Base-by-base conservation (phyloP, 2,888 invertebrate species). In the Branchellion lobata region DNA sequence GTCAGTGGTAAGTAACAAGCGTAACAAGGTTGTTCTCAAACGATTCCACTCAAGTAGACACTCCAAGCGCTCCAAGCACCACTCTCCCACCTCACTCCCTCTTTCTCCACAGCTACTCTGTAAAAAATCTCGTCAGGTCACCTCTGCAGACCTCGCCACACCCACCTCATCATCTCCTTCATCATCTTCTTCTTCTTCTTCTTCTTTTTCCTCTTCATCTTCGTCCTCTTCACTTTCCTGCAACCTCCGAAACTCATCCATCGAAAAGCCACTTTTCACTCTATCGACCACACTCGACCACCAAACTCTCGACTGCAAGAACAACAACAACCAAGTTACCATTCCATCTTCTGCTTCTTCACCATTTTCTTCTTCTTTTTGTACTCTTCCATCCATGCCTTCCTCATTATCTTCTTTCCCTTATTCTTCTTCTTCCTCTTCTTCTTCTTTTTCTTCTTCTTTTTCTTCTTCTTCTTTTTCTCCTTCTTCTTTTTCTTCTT, bases 1-100 rank as follows among this genome's bases (percentile, higher is more conserved):
- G 77, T 65, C 65, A 24, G 77, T 77, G 29, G 65, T 77, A 11
- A 33, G 65, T 33, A 33, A 33, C 24, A 34, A 77, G 8, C 65
- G 57, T 47, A 79, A 75, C 73, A 79, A 79, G 34, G 79, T 79
- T 2, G 75, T 79, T n/a, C 53, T 79, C 24, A 74, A 40, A 68
- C 61, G 79, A 11, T 73, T 72, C 21, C 61, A 57, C 21, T 57
- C 61, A 18, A n/a, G 14, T n/a, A 8, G n/a, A 8, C 61, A 18
- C 21, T 5, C 61, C n/a, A 57, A 57, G n/a, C 5, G n/a, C 5
- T 24, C 61, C 18, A 1, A 14, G 21, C 27, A 11, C 29, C 29
- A 8, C 29, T 40, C 8, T 29, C 72, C 24, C 33, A 24, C 36
- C n/a, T 3, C 34, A 34, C 72, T 2, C 36, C 72, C 24, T 8